A percentile compares a stretch with the other conserved stretches of the same genome.
Evolutionary conservation across 2,113 vertebrate genomes (phyloP).

Genomic region (Varanus salvator): DNA sequence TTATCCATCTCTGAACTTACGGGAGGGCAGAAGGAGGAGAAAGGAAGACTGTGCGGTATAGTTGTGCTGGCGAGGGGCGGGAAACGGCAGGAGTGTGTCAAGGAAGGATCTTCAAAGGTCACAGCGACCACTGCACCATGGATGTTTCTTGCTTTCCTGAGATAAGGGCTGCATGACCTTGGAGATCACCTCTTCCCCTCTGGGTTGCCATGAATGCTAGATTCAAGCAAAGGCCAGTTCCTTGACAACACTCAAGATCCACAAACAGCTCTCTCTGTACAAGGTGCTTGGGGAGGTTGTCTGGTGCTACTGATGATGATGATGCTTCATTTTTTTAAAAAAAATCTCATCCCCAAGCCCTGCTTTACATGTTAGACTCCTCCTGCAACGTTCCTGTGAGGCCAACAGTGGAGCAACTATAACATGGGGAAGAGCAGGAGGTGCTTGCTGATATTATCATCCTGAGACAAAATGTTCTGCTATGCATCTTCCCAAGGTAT

Average conservation of each 20-base stretch:
- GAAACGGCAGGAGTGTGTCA: background rate
- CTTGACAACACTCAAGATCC: too few relatives aligned
- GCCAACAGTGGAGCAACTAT: background rate
- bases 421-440: background rate
- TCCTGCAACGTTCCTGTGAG: background rate
- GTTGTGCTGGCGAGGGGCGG: background rate
- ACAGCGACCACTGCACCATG: background rate
- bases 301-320: too few relatives aligned
- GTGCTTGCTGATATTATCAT: background rate
- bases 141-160: background rate
- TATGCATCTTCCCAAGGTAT: background rate
- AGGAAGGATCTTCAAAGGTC: background rate
- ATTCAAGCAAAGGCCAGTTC: background rate
- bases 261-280: too few relatives aligned
- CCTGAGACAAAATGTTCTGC: background rate
- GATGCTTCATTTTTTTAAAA: background rate
- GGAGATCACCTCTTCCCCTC: background rate
- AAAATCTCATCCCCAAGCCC: background rate
- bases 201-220: background rate
- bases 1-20: conserved; percentile 35
- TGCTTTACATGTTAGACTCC: background rate
- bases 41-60: too few relatives aligned
- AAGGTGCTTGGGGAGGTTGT: background rate
- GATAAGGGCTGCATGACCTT: background rate
- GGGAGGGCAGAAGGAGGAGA: background rate